These are phyloP conservation scores for Rhegmatorhina hoffmannsi DNA, from an alignment of 2,113 vertebrate species.

Conservation along the genomic window DNA sequence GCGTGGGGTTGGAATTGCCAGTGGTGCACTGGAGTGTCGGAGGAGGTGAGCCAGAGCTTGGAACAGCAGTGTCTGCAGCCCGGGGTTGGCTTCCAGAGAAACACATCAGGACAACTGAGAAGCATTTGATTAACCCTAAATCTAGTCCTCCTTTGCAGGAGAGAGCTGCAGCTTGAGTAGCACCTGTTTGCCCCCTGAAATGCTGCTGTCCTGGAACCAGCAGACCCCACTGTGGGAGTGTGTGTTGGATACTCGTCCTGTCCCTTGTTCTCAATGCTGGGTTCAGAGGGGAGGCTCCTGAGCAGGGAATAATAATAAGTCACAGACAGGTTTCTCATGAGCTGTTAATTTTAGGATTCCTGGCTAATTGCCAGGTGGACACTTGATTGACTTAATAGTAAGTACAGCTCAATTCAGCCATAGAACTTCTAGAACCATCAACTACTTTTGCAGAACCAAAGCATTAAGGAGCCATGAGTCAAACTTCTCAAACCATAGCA, in stretches of 20 bases:
- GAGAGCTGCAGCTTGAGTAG: not conserved
- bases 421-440: not conserved
- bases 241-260: not conserved
- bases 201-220: not conserved
- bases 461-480: not conserved
- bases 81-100: not conserved
- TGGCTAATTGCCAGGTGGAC: conserved; percentile 31
- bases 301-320: not conserved
- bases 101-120: not conserved
- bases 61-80: not conserved
- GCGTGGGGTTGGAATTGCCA: not conserved
- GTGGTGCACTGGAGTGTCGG: not conserved
- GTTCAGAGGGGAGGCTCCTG: not conserved
- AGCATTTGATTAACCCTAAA: not conserved
- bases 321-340: not conserved
- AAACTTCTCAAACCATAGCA: not conserved
- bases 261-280: not conserved
- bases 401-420: not conserved
- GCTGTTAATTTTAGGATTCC: not conserved
- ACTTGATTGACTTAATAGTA: not conserved
- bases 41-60: not conserved
- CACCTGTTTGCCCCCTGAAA: not conserved
- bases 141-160: not conserved
- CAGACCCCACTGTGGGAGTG: not conserved
- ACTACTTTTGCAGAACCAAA: not conserved